Conservation (phyloP, 1,140 invertebrate genomes). For the Macrobrachium rosenbergii region DNA sequence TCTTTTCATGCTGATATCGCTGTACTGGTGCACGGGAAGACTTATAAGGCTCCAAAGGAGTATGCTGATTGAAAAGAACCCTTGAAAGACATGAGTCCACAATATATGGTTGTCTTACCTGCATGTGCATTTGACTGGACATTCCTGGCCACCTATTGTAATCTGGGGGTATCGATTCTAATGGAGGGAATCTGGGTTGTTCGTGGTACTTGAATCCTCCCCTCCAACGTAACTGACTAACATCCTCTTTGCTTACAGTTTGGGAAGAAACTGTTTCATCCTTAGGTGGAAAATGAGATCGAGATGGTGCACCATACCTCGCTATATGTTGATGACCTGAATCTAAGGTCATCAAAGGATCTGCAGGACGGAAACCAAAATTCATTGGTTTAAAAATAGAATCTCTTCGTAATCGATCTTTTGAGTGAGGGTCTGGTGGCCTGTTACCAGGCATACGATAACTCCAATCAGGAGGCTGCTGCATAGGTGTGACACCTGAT, state of each 20-base stretch:
- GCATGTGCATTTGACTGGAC: slow-evolving; percentile 18
- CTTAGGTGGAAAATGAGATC: background rate
- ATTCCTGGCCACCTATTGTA: slow-evolving; percentile 27
- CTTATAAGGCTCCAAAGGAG: too few species aligned
- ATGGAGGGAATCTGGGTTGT: too few species aligned
- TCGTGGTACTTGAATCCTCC: too few species aligned
- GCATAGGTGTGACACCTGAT: slow-evolving; percentile 20
- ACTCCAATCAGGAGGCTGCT: slow-evolving; percentile 16
- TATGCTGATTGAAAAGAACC: background rate
- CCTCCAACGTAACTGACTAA: slow-evolving; percentile 14
- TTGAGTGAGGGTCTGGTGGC: background rate
- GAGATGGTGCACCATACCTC: slow-evolving; percentile 12
- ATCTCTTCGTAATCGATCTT: slow-evolving; percentile 28
- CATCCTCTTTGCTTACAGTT: slow-evolving; percentile 23
- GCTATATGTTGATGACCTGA: slow-evolving; percentile 9
- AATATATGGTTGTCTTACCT: slow-evolving; percentile 19
- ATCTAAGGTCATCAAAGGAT: slow-evolving; percentile 10
- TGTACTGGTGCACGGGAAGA: background rate
- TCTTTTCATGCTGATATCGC: slow-evolving; percentile 11
- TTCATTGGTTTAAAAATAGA: slow-evolving; percentile 13
- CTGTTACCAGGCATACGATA: background rate
- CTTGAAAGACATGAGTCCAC: slow-evolving; percentile 6
- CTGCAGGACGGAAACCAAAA: slow-evolving; percentile 23
- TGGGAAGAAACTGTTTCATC: slow-evolving; percentile 14
- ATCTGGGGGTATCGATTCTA: slow-evolving; percentile 7